phyloP scores from a whole-genome alignment of 2,888 invertebrate genomes.

The Amaurobius ferox region DNA sequence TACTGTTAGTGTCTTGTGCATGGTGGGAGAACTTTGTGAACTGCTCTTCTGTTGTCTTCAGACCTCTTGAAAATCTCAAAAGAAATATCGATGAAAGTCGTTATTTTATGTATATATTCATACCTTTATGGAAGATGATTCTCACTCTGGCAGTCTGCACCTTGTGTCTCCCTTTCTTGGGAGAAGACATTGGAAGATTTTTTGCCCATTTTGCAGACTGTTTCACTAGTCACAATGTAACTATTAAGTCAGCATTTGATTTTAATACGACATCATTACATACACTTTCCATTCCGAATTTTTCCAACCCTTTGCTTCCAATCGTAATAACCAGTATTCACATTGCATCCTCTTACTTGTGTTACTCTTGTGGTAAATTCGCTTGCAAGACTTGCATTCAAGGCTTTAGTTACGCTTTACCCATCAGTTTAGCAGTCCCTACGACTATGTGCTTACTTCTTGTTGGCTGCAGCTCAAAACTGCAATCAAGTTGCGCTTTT shows the following conservation, averaged over 20 bases:
- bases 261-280: too few species aligned
- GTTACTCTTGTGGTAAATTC: constrained; percentile 95
- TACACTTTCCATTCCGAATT: constrained; percentile 80
- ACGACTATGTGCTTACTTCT: constrained; percentile 91
- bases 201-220: constrained; percentile 86
- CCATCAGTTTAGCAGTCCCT: constrained; percentile 94
- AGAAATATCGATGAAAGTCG: constrained; percentile 87
- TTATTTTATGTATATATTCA: constrained; percentile 92
- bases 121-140: constrained; percentile 93
- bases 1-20: constrained; percentile 80
- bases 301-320: constrained; percentile 80
- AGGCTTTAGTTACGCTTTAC: constrained; percentile 97
- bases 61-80: constrained; percentile 86
- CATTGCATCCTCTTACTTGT: constrained; percentile 88
- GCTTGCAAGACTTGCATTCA: constrained; percentile 98
- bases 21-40: constrained; percentile 99
- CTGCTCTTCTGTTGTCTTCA: constrained; percentile 87
- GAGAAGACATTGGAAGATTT: constrained; percentile 87
- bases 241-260: too few species aligned
- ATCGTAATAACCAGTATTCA: constrained; percentile 88
- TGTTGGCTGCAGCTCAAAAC: constrained; percentile 90
- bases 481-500: constrained; percentile 90
- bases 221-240: too few species aligned
- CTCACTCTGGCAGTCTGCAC: constrained; percentile 87
- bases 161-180: constrained; percentile 83